Evolutionary conservation across 1,140 invertebrate genomes (phyloP).

Genomic region (Cepaea nemoralis): DNA sequence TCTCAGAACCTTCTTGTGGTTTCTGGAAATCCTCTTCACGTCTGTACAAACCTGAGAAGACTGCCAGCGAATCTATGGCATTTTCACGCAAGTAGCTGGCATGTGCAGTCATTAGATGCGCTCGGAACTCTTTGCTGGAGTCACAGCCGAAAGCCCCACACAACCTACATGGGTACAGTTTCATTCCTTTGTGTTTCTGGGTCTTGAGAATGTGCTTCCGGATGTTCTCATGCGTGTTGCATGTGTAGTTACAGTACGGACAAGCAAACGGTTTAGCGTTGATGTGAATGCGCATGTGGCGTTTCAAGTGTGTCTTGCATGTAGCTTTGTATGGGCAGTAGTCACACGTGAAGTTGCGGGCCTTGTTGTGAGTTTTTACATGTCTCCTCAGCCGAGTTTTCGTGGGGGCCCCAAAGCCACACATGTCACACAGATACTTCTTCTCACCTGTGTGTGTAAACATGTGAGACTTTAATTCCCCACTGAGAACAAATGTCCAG

Average conservation of each 20-base stretch:
- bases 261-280: slow-evolving; percentile 86
- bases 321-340: slow-evolving; percentile 77
- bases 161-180: slow-evolving; percentile 82
- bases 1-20: slow-evolving; percentile 63
- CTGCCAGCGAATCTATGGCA: slow-evolving; percentile 56
- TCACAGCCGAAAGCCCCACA: slow-evolving; percentile 78
- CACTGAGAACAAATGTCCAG: slow-evolving; percentile 71
- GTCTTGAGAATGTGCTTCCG: slow-evolving; percentile 88
- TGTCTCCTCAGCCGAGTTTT: slow-evolving; percentile 82
- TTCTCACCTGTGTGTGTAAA: slow-evolving; percentile 69
- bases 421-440: slow-evolving; percentile 77
- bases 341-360: slow-evolving; percentile 82
- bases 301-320: slow-evolving; percentile 61
- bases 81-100: slow-evolving; percentile 60
- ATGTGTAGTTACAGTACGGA: slow-evolving; percentile 82
- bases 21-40: slow-evolving; percentile 56
- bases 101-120: slow-evolving; percentile 78
- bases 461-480: slow-evolving; percentile 64
- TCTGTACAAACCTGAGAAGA: slow-evolving; percentile 64
- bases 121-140: slow-evolving; percentile 78
- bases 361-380: slow-evolving; percentile 65
- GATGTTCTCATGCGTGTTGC: slow-evolving; percentile 87
- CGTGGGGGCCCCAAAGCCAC: slow-evolving; percentile 80
- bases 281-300: slow-evolving; percentile 86
- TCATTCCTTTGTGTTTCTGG: slow-evolving; percentile 82